phyloP scores from a whole-genome alignment of 2,797 vertebrate genomes.

The Sternotherus odoratus region DNA sequence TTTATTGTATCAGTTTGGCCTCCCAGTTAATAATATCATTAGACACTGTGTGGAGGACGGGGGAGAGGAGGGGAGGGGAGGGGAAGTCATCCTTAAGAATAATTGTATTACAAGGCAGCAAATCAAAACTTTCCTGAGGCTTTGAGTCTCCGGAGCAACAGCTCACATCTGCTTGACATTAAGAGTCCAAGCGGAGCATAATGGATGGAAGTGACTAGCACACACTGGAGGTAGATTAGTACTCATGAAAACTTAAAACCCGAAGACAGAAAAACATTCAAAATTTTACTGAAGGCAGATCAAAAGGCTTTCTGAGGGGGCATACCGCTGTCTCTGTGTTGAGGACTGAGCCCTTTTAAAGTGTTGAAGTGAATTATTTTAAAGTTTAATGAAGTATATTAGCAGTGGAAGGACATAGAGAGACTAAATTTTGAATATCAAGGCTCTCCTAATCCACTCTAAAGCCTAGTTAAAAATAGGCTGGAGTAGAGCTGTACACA shows the following conservation, averaged over 20 bases:
- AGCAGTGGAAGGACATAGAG: background rate
- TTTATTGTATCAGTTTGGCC: background rate
- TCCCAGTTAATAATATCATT: background rate
- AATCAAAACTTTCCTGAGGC: background rate
- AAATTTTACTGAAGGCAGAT: background rate
- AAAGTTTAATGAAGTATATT: background rate
- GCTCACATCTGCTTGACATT: background rate
- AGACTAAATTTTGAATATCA: slow-evolving; percentile 18
- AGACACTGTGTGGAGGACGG: background rate
- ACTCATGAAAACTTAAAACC: background rate
- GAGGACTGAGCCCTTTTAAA: background rate
- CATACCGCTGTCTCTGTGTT: background rate
- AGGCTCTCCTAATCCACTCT: background rate
- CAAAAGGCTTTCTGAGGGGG: background rate
- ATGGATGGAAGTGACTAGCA: background rate
- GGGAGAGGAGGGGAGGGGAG: background rate
- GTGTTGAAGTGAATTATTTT: background rate
- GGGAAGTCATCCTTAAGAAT: background rate
- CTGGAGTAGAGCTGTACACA: background rate
- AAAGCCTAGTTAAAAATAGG: background rate
- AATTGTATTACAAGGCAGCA: background rate
- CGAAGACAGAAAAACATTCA: background rate
- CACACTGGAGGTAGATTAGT: fast-evolving
- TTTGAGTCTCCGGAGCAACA: background rate
- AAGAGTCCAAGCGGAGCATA: background rate